These are phyloP conservation scores for Brachypodius melanocephalos DNA, from an alignment of 2,113 vertebrate genomes.

Conservation along the genomic window DNA sequence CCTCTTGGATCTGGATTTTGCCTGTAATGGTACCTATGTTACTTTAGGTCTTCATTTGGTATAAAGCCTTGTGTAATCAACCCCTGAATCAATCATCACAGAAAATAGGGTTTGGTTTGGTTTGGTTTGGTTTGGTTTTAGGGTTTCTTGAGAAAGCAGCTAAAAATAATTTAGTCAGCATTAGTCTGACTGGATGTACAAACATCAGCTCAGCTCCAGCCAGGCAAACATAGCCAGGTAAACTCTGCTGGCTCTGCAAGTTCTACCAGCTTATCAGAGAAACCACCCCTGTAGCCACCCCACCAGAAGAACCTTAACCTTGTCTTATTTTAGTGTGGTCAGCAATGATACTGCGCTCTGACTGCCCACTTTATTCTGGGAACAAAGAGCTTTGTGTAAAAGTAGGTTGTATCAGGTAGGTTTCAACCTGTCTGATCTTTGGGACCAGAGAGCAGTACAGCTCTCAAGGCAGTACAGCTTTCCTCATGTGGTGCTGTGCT, in stretches of 20 bases:
- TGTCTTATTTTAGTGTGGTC: neutral
- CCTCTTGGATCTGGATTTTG: neutral
- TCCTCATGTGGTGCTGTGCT: neutral
- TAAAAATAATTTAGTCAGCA: neutral
- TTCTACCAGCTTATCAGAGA: neutral
- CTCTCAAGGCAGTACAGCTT: neutral
- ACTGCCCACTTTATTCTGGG: neutral
- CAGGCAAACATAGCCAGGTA: neutral
- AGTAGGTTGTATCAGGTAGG: neutral
- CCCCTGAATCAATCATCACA: neutral
- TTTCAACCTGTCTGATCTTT: neutral
- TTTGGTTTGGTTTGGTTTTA: neutral
- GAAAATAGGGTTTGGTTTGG: neutral
- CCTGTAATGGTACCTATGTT: neutral
- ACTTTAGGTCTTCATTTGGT: neutral
- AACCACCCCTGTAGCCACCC: neutral
- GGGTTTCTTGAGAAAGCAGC: neutral
- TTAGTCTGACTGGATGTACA: neutral
- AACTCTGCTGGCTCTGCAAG: neutral
- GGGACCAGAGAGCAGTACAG: neutral
- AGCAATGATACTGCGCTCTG: neutral
- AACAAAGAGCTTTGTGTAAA: neutral
- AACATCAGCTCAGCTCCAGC: neutral
- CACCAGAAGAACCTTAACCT: neutral
- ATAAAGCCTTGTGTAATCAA: neutral